Percentiles rank a stretch among this genome's conserved stretches.
phyloP scores from a whole-genome alignment of 2,888 invertebrate genomes.

The Pandemis cinnamomeana region DNA sequence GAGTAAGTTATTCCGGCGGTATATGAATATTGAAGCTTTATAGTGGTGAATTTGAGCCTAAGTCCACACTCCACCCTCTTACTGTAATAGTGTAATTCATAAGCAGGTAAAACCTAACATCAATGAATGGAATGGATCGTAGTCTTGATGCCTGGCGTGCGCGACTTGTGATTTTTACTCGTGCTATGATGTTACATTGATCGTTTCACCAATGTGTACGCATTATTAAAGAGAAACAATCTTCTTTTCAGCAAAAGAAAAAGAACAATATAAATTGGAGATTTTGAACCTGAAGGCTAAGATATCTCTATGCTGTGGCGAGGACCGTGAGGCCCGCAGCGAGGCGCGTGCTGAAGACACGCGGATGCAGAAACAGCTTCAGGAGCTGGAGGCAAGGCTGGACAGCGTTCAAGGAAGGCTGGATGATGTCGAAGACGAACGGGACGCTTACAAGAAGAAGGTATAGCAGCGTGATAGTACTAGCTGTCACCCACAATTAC shows the following conservation, averaged over 20 bases:
- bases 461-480: constrained; percentile 48
- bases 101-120: no score
- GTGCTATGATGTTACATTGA: no score
- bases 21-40: neutral
- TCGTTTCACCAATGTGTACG: no score
- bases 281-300: constrained; percentile 69
- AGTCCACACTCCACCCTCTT: no score
- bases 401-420: constrained; percentile 78
- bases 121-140: no score
- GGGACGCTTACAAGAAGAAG: constrained; percentile 77
- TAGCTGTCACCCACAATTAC: no score
- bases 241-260: constrained; percentile 67
- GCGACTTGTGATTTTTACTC: no score
- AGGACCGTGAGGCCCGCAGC: constrained; percentile 54
- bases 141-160: no score
- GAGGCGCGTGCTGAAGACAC: constrained; percentile 53
- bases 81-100: no score
- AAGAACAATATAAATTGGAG: constrained; percentile 72
- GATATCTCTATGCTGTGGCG: constrained; percentile 69
- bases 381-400: constrained; percentile 81
- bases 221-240: no score
- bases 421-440: constrained; percentile 80
- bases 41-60: no score
- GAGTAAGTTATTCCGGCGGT: constrained; percentile 60
- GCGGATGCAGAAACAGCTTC: constrained; percentile 75